A percentile compares a stretch with the other conserved stretches of the same genome.
These are phyloP conservation scores for Drosophila prostipennis DNA, from an alignment of 2,888 invertebrate genomes.

Conservation along the genomic window DNA sequence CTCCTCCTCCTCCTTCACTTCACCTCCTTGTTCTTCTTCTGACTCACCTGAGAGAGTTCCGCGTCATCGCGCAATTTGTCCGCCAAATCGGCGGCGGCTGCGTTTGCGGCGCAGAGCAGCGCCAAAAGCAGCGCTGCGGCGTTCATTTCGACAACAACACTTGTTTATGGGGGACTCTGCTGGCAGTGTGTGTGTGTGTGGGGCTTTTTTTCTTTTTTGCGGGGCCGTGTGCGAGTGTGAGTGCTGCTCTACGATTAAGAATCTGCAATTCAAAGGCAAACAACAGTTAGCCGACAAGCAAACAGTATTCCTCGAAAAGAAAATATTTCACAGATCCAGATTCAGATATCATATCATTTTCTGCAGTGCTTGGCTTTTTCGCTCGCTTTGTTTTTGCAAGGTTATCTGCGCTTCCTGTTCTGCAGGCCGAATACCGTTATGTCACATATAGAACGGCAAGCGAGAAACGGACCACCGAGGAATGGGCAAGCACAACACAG, in stretches of 20 bases:
- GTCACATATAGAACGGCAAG: slow-evolving; percentile 57
- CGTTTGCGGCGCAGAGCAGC: slow-evolving; percentile 46
- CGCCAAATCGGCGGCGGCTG: slow-evolving; percentile 81
- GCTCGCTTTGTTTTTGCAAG: not conserved
- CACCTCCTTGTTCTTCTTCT: slow-evolving; percentile 10
- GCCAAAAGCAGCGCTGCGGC: slow-evolving; percentile 61
- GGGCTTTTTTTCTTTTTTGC: slow-evolving; percentile 8
- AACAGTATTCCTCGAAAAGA: slow-evolving; percentile 10
- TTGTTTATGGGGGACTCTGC: slow-evolving; percentile 48
- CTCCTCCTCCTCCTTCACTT: slow-evolving; percentile 10
- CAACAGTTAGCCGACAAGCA: slow-evolving; percentile 10
- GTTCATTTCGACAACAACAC: slow-evolving; percentile 55
- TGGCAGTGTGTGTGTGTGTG: slow-evolving; percentile 56
- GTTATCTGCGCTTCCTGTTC: slow-evolving; percentile 13
- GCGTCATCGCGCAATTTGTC: slow-evolving; percentile 88
- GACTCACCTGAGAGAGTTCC: slow-evolving; percentile 88
- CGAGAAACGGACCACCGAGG: slow-evolving; percentile 36
- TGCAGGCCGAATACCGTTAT: slow-evolving; percentile 58
- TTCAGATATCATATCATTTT: too few species aligned
- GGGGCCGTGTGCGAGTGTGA: slow-evolving; percentile 38
- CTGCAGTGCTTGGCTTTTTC: slow-evolving; percentile 1
- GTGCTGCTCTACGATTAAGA: slow-evolving; percentile 51
- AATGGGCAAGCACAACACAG: slow-evolving; percentile 36
- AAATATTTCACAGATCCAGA: slow-evolving; percentile 33
- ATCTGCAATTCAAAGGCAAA: slow-evolving; percentile 67